These are phyloP conservation scores for Lacanobia wlatinum DNA, from an alignment of 2,888 invertebrate genomes.

Conservation along the genomic window DNA sequence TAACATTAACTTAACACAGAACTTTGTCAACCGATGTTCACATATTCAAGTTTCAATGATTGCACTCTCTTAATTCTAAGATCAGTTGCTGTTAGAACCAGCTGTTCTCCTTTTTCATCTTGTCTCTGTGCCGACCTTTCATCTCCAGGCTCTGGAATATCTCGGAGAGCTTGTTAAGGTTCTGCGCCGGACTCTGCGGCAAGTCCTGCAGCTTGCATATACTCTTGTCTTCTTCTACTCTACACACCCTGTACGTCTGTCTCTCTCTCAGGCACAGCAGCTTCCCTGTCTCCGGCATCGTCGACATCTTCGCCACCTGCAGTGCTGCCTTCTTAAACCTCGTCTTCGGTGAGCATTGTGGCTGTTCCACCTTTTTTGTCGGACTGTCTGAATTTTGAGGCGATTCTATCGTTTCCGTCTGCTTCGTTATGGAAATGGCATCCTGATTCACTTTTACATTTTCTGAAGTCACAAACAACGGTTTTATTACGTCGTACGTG, in stretches of 20 bases:
- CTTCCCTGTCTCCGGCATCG: slow-evolving; percentile 86
- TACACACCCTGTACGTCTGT: slow-evolving; percentile 76
- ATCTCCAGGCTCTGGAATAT: slow-evolving; percentile 86
- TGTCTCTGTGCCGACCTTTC: slow-evolving; percentile 83
- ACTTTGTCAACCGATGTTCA: slow-evolving; percentile 56
- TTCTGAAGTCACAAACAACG: slow-evolving; percentile 78
- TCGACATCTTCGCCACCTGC: slow-evolving; percentile 82
- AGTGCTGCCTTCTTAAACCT: slow-evolving; percentile 86
- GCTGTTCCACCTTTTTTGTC: slow-evolving; percentile 22
- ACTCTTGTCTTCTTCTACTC: slow-evolving; percentile 70
- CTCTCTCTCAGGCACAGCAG: slow-evolving; percentile 83
- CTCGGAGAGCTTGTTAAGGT: slow-evolving; percentile 83
- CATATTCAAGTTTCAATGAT: slow-evolving; percentile 66
- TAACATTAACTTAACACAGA: slow-evolving; percentile 73
- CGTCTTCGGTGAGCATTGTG: slow-evolving; percentile 81
- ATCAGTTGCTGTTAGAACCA: slow-evolving; percentile 80
- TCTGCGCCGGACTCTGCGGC: slow-evolving; percentile 80
- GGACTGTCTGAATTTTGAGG: slow-evolving; percentile 34
- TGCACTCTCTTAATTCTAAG: slow-evolving; percentile 70
- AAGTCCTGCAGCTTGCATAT: slow-evolving; percentile 78
- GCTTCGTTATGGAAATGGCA: slow-evolving; percentile 61
- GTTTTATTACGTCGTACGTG: slow-evolving; percentile 87
- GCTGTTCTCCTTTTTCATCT: slow-evolving; percentile 87
- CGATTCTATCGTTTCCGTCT: slow-evolving; percentile 28
- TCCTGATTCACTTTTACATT: slow-evolving; percentile 71